These are phyloP conservation scores for Bufotes viridis DNA, from an alignment of 2,797 vertebrate genomes.

Conservation along the genomic window DNA sequence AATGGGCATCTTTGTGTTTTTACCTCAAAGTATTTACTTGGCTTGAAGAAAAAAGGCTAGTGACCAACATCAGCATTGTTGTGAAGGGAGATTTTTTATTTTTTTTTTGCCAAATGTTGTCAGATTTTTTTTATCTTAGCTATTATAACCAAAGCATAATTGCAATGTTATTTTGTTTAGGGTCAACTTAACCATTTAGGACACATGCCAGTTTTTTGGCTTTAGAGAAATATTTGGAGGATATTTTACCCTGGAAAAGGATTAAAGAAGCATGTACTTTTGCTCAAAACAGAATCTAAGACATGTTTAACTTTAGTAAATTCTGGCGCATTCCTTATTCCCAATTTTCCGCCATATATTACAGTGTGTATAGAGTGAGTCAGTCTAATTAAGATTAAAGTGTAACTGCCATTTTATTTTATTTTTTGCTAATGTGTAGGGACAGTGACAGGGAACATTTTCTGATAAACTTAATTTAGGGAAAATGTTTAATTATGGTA, in stretches of 20 bases:
- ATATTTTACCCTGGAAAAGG: background rate
- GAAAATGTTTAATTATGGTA: too few species aligned
- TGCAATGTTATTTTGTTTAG: slow-evolving; percentile 37
- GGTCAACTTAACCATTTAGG: slow-evolving; percentile 3
- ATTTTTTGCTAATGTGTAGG: too few species aligned
- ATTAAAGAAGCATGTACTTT: background rate
- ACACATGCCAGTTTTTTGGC: slow-evolving; percentile 7
- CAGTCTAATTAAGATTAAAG: background rate
- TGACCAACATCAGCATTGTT: background rate
- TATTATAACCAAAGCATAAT: slow-evolving; percentile 39
- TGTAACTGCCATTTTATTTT: background rate
- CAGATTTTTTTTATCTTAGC: slow-evolving; percentile 31
- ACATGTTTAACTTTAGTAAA: background rate
- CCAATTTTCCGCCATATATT: background rate
- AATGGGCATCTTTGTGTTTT: slow-evolving; percentile 4
- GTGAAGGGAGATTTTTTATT: background rate
- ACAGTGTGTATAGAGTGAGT: background rate
- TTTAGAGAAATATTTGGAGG: background rate
- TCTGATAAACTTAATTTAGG: too few species aligned
- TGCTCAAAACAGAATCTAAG: background rate
- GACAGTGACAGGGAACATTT: too few species aligned
- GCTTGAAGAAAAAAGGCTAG: background rate
- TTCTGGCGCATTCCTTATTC: background rate
- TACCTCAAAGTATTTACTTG: background rate
- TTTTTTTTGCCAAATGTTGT: slow-evolving; percentile 9